Evolutionary conservation across 2,797 vertebrate species (phyloP), one percentile per base, ranked within the genome.

Genomic region (Falco columbarius): DNA sequence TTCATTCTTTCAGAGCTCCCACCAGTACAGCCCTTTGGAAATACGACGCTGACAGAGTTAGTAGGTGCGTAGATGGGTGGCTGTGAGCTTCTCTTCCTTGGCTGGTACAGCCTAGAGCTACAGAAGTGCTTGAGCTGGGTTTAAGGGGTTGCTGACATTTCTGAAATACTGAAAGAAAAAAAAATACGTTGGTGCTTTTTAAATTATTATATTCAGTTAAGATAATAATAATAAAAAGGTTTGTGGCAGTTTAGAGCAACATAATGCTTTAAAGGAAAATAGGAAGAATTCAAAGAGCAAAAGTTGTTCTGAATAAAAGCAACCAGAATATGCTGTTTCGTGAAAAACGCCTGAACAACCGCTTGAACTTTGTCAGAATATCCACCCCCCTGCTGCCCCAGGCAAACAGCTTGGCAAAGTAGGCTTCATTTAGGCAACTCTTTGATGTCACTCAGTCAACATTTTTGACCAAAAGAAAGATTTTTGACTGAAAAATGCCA

Each of bases 171-270:
- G 38, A 74, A 87, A 93, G 73, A 76, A 82, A 87, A 82, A 87
- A 90, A 85, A 62, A 59, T 17, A 77, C 8, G 22, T 71, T 14
- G 21, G 26, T 54, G 44, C 36, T 87, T 82, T 96, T 27, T 3
- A 65, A 91, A 71, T 95, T 74, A 76, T 42, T 93, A 61, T 89
- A 92, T 92, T 63, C 77, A 47, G 29, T 76, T 96, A 68, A 89
- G 90, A 63, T 3, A 27, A 29, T 6, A 26, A 32, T 40, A 58
- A 72, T 80, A 66, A 75, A 73, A 89, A 44, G 8, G 52, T 26
- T 90, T 90, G 59, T 0, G 0, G 74, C 74, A 12, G 32, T 85
- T 92, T 16, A 56, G 71, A 89, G 70, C 58, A 84, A 70, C 30
- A n/a, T 66, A 70, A 34, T 63, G 36, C 67, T 94, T 92, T 87